Base-by-base conservation (phyloP, 2,797 vertebrate species). In the Rallus crepitans region DNA sequence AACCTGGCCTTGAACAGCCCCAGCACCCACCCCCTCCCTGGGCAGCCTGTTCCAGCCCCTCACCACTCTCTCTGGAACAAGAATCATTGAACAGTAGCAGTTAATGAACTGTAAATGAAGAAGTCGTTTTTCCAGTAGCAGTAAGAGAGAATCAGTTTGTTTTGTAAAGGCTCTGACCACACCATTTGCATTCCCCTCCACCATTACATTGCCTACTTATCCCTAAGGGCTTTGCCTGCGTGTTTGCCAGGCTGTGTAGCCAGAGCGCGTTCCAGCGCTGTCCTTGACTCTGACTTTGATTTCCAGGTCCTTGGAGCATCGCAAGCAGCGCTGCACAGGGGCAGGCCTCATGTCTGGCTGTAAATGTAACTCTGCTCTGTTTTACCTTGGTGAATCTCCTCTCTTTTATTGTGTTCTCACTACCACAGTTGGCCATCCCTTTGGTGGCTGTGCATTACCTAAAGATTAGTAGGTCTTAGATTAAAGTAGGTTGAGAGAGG, bases 81-180 rank as follows among this genome's bases (percentile, higher is more conserved):
- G 94, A 96, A 85, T 69, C 86, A 92, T 90, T 95, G 55, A 19
- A 20, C 52, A 18, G 95, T 64, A 93, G 85, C 95, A 94, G 89
- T 93, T 96, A 97, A 97, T 97, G 97, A 96, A 87, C 92, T 94
- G 82, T 89, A 94, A 93, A 31, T 60, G 42, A 83, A 9, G 52
- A 30, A 60, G 19, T 66, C 35, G 76, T 35, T 69, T 69, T 94
- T 94, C 61, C 39, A 19, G 40, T 70, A 79, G 72, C 84, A 33
- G 31, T 28, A 52, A 76, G 53, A 83, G 39, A 52, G 72, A 78
- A 86, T 75, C 25, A 21, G 15, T 31, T 79, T 63, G 13, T 52
- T 93, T 90, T 83, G 59, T 31, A 78, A 91, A 61, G 79, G 75
- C 66, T 71, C 68, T 52, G 35, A 88, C 24, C 33, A 57, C 7